Evolutionary conservation across 1,140 invertebrate genomes (phyloP).

Genomic region (Dendrolimus punctatus): DNA sequence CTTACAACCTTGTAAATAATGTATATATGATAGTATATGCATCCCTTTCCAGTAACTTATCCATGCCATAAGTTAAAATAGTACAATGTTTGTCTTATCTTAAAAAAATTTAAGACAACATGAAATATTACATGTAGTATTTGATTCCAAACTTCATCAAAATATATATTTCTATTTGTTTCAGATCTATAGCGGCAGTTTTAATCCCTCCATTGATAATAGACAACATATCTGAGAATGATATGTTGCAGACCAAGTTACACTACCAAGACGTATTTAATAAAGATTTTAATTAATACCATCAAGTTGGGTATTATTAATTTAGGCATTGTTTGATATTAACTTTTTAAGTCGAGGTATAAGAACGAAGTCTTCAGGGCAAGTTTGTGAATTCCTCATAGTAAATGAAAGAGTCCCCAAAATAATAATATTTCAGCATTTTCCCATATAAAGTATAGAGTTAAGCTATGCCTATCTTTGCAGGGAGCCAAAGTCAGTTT

Average conservation of each 20-base stretch:
- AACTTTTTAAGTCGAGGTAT: no score
- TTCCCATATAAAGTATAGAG: no score
- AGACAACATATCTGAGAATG: constrained; percentile 28
- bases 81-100: neutral
- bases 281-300: neutral
- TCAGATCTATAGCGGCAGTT: constrained; percentile 41
- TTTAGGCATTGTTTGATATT: no score
- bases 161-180: neutral
- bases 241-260: constrained; percentile 30
- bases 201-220: constrained; percentile 37
- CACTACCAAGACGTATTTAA: constrained; percentile 37
- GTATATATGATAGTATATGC: no score
- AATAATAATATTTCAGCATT: no score
- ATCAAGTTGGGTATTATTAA: no score
- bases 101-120: neutral
- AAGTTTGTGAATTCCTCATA: no score
- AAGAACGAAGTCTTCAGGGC: no score
- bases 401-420: no score
- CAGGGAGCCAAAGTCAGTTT: no score
- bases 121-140: neutral
- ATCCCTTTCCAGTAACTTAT: neutral
- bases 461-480: no score
- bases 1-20: neutral
- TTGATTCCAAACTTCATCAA: no score
- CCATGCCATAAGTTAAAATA: neutral